These are phyloP conservation scores for Dusona sp. DNA, from an alignment of 2,888 invertebrate genomes.

Conservation along the genomic window DNA sequence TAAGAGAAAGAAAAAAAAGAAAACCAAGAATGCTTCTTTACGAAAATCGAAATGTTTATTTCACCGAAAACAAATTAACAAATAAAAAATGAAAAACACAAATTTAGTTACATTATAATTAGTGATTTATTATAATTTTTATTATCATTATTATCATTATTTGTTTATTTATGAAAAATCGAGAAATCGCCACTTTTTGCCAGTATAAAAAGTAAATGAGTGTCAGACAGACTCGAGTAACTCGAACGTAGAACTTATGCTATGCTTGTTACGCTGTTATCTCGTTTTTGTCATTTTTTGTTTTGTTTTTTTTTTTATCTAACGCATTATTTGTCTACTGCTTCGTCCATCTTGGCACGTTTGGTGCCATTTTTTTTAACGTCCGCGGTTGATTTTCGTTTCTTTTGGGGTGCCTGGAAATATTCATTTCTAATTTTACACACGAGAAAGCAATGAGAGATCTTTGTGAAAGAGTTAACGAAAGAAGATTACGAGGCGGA, in stretches of 20 bases:
- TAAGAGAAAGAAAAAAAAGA: constrained; percentile 72
- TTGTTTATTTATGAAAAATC: constrained; percentile 5
- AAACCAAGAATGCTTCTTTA: constrained; percentile 71
- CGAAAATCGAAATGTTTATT: constrained; percentile 68
- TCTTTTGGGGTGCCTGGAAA: constrained; percentile 84
- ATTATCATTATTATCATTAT: constrained; percentile 30
- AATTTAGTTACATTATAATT: constrained; percentile 50
- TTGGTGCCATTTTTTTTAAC: constrained; percentile 84
- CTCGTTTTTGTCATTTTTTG: constrained; percentile 35
- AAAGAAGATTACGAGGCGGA: background rate
- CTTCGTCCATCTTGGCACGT: constrained; percentile 83
- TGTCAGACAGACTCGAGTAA: constrained; percentile 58
- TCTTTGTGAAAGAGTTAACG: background rate
- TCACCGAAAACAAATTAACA: constrained; percentile 68
- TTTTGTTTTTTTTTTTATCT: constrained; percentile 68
- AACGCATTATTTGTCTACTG: constrained; percentile 83
- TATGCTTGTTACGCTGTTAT: constrained; percentile 68
- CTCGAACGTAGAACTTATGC: constrained; percentile 68
- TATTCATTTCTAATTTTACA: constrained; percentile 79
- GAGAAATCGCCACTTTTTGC: constrained; percentile 51
- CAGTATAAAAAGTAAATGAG: constrained; percentile 49
- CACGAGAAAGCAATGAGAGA: constrained; percentile 54
- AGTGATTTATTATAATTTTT: too few relatives aligned
- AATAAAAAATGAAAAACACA: constrained; percentile 67
- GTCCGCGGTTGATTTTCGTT: constrained; percentile 83